Conservation (phyloP, 2,797 vertebrate species). For the Crocodylus rhombifer region DNA sequence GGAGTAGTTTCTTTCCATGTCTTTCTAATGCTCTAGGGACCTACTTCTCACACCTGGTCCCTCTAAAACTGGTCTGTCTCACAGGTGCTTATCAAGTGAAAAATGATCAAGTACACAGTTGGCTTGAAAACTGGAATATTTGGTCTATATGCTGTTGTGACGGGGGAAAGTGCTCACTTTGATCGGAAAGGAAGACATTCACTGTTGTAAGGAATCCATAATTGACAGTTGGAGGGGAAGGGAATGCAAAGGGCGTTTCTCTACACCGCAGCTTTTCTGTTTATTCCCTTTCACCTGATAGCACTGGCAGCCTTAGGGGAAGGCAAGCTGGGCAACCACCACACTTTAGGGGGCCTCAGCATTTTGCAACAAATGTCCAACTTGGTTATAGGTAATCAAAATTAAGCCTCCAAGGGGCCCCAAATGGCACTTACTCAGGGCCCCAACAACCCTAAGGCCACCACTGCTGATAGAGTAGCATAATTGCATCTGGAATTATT, state of each 20-base stretch:
- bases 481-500: neutral
- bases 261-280: neutral
- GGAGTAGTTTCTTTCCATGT: neutral
- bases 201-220: neutral
- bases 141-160: neutral
- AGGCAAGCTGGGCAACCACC: too few relatives aligned
- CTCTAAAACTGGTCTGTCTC: neutral
- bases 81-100: neutral
- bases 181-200: neutral
- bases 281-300: accelerated
- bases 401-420: too few relatives aligned
- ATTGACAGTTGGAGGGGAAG: neutral
- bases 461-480: neutral
- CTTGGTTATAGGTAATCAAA: too few relatives aligned
- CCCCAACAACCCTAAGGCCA: too few relatives aligned
- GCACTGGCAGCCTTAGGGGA: too few relatives aligned
- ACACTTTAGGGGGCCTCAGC: too few relatives aligned
- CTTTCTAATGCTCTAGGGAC: neutral
- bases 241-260: neutral
- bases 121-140: neutral
- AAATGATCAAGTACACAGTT: neutral
- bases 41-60: neutral
- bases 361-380: too few relatives aligned
- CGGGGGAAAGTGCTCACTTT: neutral
- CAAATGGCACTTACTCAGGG: too few relatives aligned